Percentiles rank a stretch among this genome's conserved stretches.
Evolutionary conservation across 2,888 invertebrate species (phyloP).

Genomic region (Esperia sulphurella): DNA sequence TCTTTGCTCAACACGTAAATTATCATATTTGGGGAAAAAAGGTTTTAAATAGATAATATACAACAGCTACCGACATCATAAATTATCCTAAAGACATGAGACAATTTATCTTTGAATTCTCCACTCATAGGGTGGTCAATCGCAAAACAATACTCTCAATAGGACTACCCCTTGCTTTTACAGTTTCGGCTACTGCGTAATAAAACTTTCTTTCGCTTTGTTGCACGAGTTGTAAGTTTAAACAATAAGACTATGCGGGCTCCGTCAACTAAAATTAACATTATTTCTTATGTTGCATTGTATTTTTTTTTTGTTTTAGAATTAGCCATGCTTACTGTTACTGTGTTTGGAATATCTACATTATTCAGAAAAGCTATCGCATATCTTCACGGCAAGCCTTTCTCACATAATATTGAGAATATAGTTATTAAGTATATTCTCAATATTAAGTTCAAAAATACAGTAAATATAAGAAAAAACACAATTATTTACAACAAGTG

Average conservation of each 20-base stretch:
- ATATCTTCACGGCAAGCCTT: too few species aligned
- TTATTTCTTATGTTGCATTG: neutral
- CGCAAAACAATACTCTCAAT: slow-evolving; percentile 35
- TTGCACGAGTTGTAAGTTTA: slow-evolving; percentile 20
- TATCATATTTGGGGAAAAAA: too few species aligned
- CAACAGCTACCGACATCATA: slow-evolving; percentile 43
- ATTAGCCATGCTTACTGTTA: neutral
- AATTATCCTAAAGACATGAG: slow-evolving; percentile 44
- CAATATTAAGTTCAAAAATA: too few species aligned
- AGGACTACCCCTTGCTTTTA: slow-evolving; percentile 53
- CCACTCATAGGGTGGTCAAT: slow-evolving; percentile 46
- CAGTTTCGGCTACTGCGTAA: slow-evolving; percentile 54
- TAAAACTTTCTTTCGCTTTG: slow-evolving; percentile 51
- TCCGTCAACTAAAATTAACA: slow-evolving; percentile 9
- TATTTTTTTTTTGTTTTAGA: neutral
- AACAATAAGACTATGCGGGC: slow-evolving; percentile 31
- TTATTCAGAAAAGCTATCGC: neutral
- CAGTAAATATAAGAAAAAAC: too few species aligned
- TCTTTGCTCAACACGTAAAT: too few species aligned
- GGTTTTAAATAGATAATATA: too few species aligned
- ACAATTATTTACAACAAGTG: too few species aligned
- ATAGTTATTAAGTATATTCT: too few species aligned
- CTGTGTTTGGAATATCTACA: neutral
- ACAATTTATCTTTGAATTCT: slow-evolving; percentile 40
- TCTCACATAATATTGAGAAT: too few species aligned